Evolutionary conservation across 2,888 invertebrate species (phyloP).

Genomic region (Leucania comma): DNA sequence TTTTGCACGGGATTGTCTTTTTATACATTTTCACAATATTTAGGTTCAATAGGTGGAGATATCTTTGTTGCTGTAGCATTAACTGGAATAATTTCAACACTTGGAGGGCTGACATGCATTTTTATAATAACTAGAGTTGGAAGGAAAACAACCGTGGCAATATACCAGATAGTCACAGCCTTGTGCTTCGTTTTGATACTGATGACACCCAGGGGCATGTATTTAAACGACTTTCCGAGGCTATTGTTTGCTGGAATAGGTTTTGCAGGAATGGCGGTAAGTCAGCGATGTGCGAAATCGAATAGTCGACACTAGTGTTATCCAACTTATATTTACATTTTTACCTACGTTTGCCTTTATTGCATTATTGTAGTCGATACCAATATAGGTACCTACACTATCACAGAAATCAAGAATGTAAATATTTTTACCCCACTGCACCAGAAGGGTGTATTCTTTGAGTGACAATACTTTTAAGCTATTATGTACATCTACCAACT

Average conservation of each 20-base stretch:
- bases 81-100: constrained; percentile 89
- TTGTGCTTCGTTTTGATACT: constrained; percentile 88
- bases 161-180: constrained; percentile 86
- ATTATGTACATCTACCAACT: no score
- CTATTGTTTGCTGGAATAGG: constrained; percentile 91
- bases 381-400: background rate
- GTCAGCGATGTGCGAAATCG: constrained; percentile 64
- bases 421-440: background rate
- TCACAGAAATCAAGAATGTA: background rate
- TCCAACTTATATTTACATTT: background rate
- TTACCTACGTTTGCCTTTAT: constrained; percentile 8
- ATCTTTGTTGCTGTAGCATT: constrained; percentile 89
- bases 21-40: constrained; percentile 91
- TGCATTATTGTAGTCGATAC: constrained; percentile 7
- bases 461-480: background rate
- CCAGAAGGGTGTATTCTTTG: background rate
- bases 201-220: constrained; percentile 84
- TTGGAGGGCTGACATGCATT: constrained; percentile 89
- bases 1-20: constrained; percentile 90
- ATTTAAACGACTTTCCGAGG: constrained; percentile 88
- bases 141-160: constrained; percentile 86
- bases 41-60: constrained; percentile 89
- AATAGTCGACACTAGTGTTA: constrained; percentile 35
- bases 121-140: constrained; percentile 87
- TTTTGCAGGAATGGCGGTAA: constrained; percentile 92